Conservation (phyloP, 2,888 invertebrate species). For the Yponomeuta cagnagella region DNA sequence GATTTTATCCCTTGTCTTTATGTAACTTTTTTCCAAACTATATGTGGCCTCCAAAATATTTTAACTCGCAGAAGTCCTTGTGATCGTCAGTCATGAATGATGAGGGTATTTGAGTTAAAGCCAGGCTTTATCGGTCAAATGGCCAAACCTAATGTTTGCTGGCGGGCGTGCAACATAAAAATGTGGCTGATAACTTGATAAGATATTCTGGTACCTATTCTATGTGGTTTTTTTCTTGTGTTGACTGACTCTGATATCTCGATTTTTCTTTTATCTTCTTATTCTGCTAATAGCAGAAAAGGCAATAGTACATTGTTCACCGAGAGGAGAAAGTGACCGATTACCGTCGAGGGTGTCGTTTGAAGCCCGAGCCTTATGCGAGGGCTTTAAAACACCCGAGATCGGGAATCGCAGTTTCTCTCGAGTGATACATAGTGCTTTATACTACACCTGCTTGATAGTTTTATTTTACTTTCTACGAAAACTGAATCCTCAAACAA, state of each 20-base stretch:
- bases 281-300: too few relatives aligned
- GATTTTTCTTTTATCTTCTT: background rate
- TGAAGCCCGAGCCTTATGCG: too few relatives aligned
- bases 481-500: too few relatives aligned
- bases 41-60: too few relatives aligned
- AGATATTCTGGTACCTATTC: conserved; percentile 25
- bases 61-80: background rate
- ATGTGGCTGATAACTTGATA: conserved; percentile 39
- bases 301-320: too few relatives aligned
- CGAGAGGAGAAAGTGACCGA: too few relatives aligned
- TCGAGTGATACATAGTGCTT: too few relatives aligned
- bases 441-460: too few relatives aligned
- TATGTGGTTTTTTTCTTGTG: conserved; percentile 2
- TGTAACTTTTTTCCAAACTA: background rate
- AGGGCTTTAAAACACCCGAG: too few relatives aligned
- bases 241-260: background rate
- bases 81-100: background rate
- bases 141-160: conserved; percentile 42
- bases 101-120: conserved; percentile 21
- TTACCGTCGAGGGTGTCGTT: too few relatives aligned
- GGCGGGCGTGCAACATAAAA: conserved; percentile 28
- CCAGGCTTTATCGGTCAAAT: conserved; percentile 48
- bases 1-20: background rate
- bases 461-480: too few relatives aligned
- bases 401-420: too few relatives aligned